phyloP scores from a whole-genome alignment of 2,113 vertebrate genomes.

The Bungarus multicinctus region DNA sequence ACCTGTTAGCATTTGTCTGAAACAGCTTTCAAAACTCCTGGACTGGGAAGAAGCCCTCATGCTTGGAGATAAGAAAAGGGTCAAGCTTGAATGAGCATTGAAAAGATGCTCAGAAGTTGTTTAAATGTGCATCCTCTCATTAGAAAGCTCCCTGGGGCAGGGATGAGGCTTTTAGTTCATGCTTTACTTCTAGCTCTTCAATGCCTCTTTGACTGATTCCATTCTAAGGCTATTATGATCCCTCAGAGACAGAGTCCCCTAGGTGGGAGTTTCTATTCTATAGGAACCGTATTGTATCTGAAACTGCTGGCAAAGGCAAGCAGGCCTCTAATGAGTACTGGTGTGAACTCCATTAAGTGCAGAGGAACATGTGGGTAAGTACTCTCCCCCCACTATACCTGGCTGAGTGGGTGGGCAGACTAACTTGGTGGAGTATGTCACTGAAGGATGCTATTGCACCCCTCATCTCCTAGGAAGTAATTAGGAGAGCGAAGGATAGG shows the following conservation, averaged over 20 bases:
- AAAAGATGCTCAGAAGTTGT: neutral
- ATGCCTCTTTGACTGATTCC: neutral
- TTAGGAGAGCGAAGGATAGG: conserved; percentile 4
- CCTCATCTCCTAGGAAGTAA: conserved; percentile 1
- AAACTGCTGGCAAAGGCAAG: neutral
- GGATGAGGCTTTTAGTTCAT: neutral
- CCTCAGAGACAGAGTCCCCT: neutral
- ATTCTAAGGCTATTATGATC: neutral
- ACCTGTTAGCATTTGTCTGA: neutral
- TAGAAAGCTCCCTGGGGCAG: neutral
- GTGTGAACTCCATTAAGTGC: neutral
- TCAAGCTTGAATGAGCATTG: neutral
- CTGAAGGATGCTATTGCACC: neutral
- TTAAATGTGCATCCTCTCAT: neutral
- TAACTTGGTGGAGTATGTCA: neutral
- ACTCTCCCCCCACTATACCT: neutral
- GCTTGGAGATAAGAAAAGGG: neutral
- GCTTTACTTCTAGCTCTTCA: neutral
- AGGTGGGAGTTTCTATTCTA: neutral
- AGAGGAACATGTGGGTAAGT: neutral
- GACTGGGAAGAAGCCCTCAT: neutral
- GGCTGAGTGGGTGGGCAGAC: neutral
- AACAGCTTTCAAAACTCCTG: neutral
- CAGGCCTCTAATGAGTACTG: neutral
- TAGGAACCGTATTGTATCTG: neutral